Conservation (phyloP, 2,797 vertebrate species). For the Acrossocheilus wenchowensis region DNA sequence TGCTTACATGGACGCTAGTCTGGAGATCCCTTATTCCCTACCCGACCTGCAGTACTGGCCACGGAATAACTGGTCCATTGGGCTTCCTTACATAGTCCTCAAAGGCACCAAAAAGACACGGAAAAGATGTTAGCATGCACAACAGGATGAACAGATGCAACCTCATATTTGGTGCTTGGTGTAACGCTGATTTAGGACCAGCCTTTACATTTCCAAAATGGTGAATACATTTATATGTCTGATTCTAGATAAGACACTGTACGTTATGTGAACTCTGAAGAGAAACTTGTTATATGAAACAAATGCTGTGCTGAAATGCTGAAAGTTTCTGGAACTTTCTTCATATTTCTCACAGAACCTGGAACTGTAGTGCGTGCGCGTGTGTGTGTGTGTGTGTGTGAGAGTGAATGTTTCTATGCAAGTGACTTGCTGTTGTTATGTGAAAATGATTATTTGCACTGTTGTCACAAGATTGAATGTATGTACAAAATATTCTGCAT, state of each 20-base stretch:
- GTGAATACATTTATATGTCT: conserved; percentile 9
- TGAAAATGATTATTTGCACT: conserved; percentile 27
- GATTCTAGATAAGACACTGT: conserved; percentile 1
- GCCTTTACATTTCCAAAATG: conserved; percentile 12
- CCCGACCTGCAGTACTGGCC: conserved; percentile 91
- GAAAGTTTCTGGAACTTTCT: background rate
- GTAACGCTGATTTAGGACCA: background rate
- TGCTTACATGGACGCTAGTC: conserved; percentile 83
- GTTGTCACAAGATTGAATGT: conserved; percentile 25
- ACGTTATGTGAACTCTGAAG: background rate
- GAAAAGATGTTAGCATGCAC: conserved; percentile 70
- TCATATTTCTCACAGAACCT: conserved; percentile 12
- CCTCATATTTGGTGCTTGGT: conserved; percentile 10
- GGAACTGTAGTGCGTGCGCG: conserved; percentile 9
- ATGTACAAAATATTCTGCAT: conserved; percentile 1
- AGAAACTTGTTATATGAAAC: background rate
- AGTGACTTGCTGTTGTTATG: conserved; percentile 8
- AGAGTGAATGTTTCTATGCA: background rate
- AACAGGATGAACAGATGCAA: background rate
- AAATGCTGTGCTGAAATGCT: background rate
- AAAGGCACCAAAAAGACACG: conserved; percentile 64
- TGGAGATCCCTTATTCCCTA: conserved; percentile 83
- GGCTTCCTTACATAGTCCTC: conserved; percentile 86
- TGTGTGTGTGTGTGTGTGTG: conserved; percentile 2
- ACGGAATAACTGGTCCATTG: conserved; percentile 78